Conservation (phyloP, 2,797 vertebrate genomes). For the Dendrocincla fuliginosa region DNA sequence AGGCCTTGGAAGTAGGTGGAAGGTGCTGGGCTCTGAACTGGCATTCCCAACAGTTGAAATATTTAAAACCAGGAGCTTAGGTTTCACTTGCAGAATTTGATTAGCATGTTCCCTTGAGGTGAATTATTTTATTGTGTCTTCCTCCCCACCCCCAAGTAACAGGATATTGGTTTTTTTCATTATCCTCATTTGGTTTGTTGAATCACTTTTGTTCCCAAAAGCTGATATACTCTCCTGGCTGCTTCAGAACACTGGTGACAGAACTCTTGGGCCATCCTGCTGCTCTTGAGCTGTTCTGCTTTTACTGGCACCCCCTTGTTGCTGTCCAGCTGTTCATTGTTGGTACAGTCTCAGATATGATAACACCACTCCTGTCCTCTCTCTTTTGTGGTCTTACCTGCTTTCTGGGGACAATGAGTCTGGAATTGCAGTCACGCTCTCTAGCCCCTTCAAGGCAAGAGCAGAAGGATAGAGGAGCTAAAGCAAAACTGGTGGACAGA, state of each 20-base stretch:
- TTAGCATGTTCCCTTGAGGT: neutral
- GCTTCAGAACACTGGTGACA: neutral
- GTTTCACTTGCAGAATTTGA: neutral
- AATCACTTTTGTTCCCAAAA: neutral
- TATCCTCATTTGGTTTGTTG: neutral
- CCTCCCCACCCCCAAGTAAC: neutral
- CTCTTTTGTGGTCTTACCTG: neutral
- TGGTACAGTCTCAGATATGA: neutral
- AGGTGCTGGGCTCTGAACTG: neutral
- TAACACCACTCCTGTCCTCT: neutral
- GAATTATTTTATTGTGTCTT: neutral
- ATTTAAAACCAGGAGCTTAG: neutral
- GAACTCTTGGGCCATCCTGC: neutral
- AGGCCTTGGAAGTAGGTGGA: neutral
- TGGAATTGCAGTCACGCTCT: neutral
- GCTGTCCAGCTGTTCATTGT: neutral
- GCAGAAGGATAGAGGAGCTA: neutral
- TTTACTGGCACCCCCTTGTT: neutral
- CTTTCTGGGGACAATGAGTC: neutral
- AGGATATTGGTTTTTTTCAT: neutral
- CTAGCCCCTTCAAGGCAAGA: neutral
- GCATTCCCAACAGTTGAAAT: neutral
- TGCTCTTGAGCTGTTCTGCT: conserved; percentile 1
- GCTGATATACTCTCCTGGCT: neutral
- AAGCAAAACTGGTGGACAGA: neutral